A percentile compares a stretch with the other conserved stretches of the same genome.
Evolutionary conservation across 2,888 invertebrate species (phyloP).

Genomic region (Junonia oenone): DNA sequence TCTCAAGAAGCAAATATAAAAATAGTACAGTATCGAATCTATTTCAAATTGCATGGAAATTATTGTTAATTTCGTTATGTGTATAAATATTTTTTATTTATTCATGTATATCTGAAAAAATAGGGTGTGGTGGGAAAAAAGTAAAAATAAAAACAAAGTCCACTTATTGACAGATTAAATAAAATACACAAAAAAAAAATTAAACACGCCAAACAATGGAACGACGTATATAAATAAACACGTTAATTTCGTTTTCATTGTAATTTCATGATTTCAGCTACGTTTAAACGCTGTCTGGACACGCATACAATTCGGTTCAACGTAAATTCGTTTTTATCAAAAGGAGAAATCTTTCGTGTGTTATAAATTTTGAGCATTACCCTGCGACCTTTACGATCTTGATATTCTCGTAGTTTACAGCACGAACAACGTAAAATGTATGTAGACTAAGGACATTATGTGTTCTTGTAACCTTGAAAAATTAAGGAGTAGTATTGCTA

Average conservation of each 20-base stretch:
- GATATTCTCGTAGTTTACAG: background rate
- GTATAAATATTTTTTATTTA: too few species aligned
- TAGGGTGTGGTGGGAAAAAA: too few species aligned
- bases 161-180: background rate
- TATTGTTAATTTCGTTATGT: too few species aligned
- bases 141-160: too few species aligned
- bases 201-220: background rate
- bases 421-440: background rate
- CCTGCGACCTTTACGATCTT: constrained; percentile 20
- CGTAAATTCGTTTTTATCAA: constrained; percentile 10
- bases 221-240: background rate
- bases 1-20: too few species aligned
- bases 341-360: constrained; percentile 16
- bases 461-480: background rate
- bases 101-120: too few species aligned
- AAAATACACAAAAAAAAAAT: background rate
- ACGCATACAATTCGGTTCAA: constrained; percentile 8
- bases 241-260: too few species aligned
- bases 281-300: too few species aligned
- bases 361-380: constrained; percentile 15
- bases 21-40: too few species aligned
- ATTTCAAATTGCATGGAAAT: too few species aligned
- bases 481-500: too few species aligned
- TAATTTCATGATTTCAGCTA: too few species aligned
- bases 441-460: background rate